Evolutionary conservation across 1,140 invertebrate genomes (phyloP).

Genomic region (Nilaparvata lugens): DNA sequence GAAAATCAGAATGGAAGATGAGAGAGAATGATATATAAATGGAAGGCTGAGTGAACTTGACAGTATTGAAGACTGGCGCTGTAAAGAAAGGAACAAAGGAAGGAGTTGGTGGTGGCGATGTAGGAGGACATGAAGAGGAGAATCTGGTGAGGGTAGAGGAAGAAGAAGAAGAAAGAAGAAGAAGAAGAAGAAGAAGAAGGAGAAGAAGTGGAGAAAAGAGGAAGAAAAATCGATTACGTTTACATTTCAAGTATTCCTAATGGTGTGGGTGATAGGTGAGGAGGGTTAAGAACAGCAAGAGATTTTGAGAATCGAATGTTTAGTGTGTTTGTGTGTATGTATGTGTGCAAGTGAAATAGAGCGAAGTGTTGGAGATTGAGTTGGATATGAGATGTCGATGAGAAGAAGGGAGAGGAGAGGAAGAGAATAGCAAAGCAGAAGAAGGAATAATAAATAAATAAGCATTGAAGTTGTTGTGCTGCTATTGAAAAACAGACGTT

Average conservation of each 20-base stretch:
- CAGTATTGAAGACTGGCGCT: neutral
- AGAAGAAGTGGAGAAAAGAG: neutral
- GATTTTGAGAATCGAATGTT: too few species aligned
- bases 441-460: neutral
- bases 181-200: neutral
- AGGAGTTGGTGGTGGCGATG: too few species aligned
- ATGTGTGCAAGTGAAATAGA: neutral
- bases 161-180: constrained; percentile 3
- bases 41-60: constrained; percentile 9
- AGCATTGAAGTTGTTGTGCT: neutral
- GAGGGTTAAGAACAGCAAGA: too few species aligned
- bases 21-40: constrained; percentile 6
- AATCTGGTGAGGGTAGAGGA: constrained; percentile 10
- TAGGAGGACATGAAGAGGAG: neutral
- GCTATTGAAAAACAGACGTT: neutral
- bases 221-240: too few species aligned
- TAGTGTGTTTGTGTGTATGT: too few species aligned
- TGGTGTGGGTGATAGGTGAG: too few species aligned
- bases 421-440: constrained; percentile 1
- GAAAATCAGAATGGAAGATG: neutral
- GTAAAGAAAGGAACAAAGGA: neutral
- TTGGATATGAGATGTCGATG: neutral
- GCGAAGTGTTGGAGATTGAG: constrained; percentile 4
- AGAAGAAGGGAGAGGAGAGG: constrained; percentile 6
- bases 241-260: too few species aligned